phyloP scores from a whole-genome alignment of 2,113 vertebrate species.

The Odocoileus hemionus region DNA sequence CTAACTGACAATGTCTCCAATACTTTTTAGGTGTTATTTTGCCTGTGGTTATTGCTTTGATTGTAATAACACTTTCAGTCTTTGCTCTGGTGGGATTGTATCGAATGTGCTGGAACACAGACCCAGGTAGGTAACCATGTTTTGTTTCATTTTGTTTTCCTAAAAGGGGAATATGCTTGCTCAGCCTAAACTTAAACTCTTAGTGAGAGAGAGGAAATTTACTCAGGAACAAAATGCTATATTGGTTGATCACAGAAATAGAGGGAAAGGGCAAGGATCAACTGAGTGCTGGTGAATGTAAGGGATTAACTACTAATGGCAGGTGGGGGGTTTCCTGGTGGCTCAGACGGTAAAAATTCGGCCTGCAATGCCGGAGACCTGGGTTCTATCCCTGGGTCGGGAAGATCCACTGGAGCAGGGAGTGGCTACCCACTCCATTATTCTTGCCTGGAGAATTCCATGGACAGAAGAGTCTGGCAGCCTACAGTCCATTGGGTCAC shows the following conservation, averaged over 20 bases:
- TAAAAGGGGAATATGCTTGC: neutral
- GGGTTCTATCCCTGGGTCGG: neutral
- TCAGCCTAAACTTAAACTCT: neutral
- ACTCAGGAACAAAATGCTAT: neutral
- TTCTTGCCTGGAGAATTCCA: neutral
- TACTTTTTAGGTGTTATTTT: slow-evolving; percentile 78
- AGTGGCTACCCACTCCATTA: neutral
- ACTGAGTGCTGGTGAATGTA: neutral
- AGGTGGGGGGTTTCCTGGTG: neutral
- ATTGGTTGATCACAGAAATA: neutral
- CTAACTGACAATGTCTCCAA: neutral
- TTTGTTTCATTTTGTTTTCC: slow-evolving; percentile 6
- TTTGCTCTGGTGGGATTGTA: slow-evolving; percentile 82
- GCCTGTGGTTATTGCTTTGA: slow-evolving; percentile 81
- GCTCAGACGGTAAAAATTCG: neutral
- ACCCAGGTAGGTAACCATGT: slow-evolving; percentile 76
- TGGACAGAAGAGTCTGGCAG: neutral
- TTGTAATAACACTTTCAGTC: slow-evolving; percentile 78
- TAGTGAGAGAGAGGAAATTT: neutral
- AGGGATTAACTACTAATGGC: neutral
- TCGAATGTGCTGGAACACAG: slow-evolving; percentile 81
- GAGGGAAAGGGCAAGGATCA: neutral
- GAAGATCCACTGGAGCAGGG: neutral
- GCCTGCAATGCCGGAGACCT: neutral
- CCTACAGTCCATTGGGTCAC: neutral